These are phyloP conservation scores for Agrilus cyanescens DNA, from an alignment of 2,888 invertebrate species.

Conservation along the genomic window DNA sequence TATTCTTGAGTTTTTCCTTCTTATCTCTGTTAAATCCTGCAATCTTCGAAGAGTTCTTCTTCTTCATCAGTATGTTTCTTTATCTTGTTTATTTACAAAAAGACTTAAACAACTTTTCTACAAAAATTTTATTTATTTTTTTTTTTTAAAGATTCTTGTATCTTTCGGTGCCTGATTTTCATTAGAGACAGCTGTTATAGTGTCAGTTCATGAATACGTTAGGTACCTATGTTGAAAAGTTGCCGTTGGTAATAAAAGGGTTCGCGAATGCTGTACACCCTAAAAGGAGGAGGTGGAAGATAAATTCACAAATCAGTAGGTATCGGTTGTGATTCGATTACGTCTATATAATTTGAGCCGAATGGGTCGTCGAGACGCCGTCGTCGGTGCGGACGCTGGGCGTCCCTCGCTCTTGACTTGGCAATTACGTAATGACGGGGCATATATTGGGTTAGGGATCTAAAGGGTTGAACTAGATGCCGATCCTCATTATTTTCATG, in stretches of 20 bases:
- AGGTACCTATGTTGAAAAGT: not conserved
- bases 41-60: too few relatives aligned
- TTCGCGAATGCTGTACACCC: too few relatives aligned
- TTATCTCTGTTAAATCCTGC: too few relatives aligned
- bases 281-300: slow-evolving; percentile 25
- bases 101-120: too few relatives aligned
- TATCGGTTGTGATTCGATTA: slow-evolving; percentile 29
- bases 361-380: slow-evolving; percentile 7
- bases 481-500: slow-evolving; percentile 10
- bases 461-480: slow-evolving; percentile 17
- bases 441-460: slow-evolving; percentile 26
- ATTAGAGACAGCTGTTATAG: not conserved
- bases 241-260: too few relatives aligned
- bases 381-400: slow-evolving; percentile 6
- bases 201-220: not conserved
- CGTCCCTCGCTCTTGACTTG: slow-evolving; percentile 29
- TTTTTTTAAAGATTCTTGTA: too few relatives aligned
- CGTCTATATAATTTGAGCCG: slow-evolving; percentile 20
- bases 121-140: too few relatives aligned
- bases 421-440: slow-evolving; percentile 33
- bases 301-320: slow-evolving; percentile 27
- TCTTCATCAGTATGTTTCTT: too few relatives aligned
- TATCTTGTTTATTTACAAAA: too few relatives aligned
- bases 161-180: too few relatives aligned
- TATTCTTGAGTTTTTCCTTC: too few relatives aligned